Evolutionary conservation across 2,113 vertebrate genomes (phyloP).

Genomic region (Siphamia tubifer): DNA sequence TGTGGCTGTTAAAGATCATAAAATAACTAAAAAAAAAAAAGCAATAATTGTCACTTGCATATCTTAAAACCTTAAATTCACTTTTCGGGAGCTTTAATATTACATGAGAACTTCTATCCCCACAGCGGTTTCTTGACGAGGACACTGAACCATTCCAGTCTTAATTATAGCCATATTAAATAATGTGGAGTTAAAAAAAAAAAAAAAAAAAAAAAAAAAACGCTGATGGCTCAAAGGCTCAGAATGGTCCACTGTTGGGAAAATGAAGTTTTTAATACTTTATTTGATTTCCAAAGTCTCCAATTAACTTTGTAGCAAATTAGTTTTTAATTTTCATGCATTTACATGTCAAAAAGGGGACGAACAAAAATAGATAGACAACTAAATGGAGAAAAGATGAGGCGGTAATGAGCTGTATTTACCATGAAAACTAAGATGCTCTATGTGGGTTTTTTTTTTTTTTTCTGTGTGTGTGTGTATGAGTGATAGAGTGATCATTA

Average conservation of each 20-base stretch:
- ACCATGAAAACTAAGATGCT: too few species aligned
- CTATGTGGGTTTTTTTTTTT: too few species aligned
- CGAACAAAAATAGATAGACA: background rate
- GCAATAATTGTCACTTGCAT: background rate
- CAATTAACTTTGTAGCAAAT: background rate
- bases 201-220: too few species aligned
- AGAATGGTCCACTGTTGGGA: background rate
- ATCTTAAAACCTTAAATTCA: background rate
- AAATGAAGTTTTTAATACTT: conserved; percentile 10
- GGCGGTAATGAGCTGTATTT: background rate
- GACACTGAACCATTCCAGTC: background rate
- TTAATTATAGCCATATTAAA: conserved; percentile 23
- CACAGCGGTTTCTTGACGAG: conserved; percentile 1
- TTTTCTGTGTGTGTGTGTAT: too few species aligned
- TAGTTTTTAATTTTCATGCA: background rate
- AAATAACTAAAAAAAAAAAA: background rate
- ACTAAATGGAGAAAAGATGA: background rate
- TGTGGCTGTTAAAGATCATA: too few species aligned
- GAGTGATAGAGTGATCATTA: too few species aligned
- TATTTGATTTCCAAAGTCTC: background rate
- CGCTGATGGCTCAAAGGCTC: background rate
- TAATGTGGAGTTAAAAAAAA: background rate
- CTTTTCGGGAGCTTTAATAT: background rate
- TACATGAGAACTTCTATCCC: background rate
- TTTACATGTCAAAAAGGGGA: background rate